Evolutionary conservation across 2,888 invertebrate species (phyloP).

Genomic region (Xylophagus ater): DNA sequence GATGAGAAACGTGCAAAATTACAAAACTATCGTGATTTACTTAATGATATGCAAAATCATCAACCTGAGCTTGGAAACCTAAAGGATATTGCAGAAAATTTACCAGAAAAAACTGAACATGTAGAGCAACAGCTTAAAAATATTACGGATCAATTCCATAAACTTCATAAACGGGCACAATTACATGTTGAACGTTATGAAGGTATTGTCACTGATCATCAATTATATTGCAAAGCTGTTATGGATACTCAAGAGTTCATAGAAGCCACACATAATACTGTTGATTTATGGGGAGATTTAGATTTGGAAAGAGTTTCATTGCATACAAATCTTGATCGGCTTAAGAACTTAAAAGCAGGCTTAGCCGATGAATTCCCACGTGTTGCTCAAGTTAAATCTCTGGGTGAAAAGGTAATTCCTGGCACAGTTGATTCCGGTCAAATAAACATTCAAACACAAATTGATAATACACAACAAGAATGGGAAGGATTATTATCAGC

Average conservation of each 20-base stretch:
- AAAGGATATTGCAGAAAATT: conserved; percentile 63
- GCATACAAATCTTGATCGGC: conserved; percentile 74
- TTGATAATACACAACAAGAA: conserved; percentile 79
- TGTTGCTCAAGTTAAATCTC: conserved; percentile 62
- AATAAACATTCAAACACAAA: conserved; percentile 72
- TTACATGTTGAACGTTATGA: conserved; percentile 76
- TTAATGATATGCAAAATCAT: conserved; percentile 74
- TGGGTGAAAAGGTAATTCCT: conserved; percentile 85
- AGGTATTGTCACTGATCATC: conserved; percentile 77
- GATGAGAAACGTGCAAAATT: conserved; percentile 87
- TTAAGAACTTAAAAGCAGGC: conserved; percentile 66
- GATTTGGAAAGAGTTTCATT: conserved; percentile 74
- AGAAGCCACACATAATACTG: conserved; percentile 70
- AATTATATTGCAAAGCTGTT: conserved; percentile 76
- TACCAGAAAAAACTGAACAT: conserved; percentile 67
- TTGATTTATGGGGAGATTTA: conserved; percentile 71
- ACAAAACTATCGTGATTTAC: conserved; percentile 66
- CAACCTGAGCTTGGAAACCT: conserved; percentile 77
- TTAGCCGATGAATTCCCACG: conserved; percentile 78
- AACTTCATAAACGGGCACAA: conserved; percentile 57
- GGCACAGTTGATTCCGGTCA: conserved; percentile 76
- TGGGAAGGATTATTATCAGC: conserved; percentile 75
- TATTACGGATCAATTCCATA: conserved; percentile 60
- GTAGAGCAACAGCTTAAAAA: conserved; percentile 59
- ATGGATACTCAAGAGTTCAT: conserved; percentile 81